Conservation (phyloP, 2,888 invertebrate species). For the Heliconius aoede region DNA sequence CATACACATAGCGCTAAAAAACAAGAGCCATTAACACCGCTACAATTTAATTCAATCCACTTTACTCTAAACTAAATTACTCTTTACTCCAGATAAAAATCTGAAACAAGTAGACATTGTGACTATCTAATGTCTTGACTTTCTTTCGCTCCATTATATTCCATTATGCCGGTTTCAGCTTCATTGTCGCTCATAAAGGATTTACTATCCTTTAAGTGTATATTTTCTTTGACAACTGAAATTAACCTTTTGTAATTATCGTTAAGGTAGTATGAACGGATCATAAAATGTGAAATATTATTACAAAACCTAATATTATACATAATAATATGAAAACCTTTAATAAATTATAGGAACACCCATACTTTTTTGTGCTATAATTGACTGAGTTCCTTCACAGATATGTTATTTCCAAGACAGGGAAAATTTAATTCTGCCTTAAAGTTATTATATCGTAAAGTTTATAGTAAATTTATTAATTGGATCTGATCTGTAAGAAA, state of each 20-base stretch:
- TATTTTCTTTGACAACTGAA: constrained; percentile 44
- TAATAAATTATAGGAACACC: background rate
- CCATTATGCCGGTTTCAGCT: constrained; percentile 45
- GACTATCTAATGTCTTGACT: constrained; percentile 44
- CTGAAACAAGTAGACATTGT: constrained; percentile 39
- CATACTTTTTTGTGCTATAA: background rate
- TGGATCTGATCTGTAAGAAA: no score
- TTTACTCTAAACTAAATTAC: constrained; percentile 42
- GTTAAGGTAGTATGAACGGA: constrained; percentile 36
- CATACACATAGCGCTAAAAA: background rate
- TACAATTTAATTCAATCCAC: constrained; percentile 35
- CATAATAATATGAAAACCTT: background rate
- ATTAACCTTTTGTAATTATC: constrained; percentile 44
- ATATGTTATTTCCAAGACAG: background rate
- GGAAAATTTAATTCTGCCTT: background rate
- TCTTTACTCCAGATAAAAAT: constrained; percentile 45
- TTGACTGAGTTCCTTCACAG: background rate
- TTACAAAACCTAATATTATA: constrained; percentile 20
- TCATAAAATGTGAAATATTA: constrained; percentile 33
- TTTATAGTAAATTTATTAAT: background rate
- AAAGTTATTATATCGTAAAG: background rate
- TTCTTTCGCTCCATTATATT: constrained; percentile 46
- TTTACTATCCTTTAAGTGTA: constrained; percentile 44
- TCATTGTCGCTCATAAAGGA: constrained; percentile 46
- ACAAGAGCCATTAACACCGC: constrained; percentile 22